phyloP scores from a whole-genome alignment of 2,888 invertebrate genomes.

The Clivina fossor region DNA sequence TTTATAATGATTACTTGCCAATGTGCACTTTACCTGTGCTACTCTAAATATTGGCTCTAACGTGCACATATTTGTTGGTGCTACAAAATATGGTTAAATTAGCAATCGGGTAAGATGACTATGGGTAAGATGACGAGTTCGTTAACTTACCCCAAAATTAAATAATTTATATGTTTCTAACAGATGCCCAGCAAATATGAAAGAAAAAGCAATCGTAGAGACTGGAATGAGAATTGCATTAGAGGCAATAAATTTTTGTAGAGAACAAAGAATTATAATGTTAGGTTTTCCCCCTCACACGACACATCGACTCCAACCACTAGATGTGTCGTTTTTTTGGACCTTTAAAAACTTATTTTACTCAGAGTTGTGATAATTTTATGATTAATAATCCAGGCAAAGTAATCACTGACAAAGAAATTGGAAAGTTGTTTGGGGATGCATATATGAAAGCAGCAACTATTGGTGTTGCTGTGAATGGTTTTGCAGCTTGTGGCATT shows the following conservation, averaged over 20 bases:
- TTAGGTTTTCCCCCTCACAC: constrained; percentile 43
- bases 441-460: constrained; percentile 41
- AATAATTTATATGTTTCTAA: too few relatives aligned
- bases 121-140: too few relatives aligned
- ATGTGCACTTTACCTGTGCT: too few relatives aligned
- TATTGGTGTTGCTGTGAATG: constrained; percentile 39
- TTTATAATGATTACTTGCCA: too few relatives aligned
- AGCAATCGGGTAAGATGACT: too few relatives aligned
- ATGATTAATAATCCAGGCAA: constrained; percentile 40
- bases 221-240: too few relatives aligned
- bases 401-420: constrained; percentile 39
- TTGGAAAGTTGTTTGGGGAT: constrained; percentile 39
- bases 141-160: too few relatives aligned
- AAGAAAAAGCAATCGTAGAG: too few relatives aligned
- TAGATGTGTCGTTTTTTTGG: constrained; percentile 43
- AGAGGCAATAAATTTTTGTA: constrained; percentile 38
- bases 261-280: constrained; percentile 39
- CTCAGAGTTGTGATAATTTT: constrained; percentile 39
- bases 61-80: too few relatives aligned
- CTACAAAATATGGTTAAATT: too few relatives aligned
- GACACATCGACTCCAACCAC: constrained; percentile 41
- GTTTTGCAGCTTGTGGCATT: constrained; percentile 41
- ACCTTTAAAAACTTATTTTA: constrained; percentile 42
- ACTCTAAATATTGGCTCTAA: too few relatives aligned
- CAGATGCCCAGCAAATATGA: too few relatives aligned